Base-by-base conservation (phyloP, 2,113 vertebrate species). In the Paraplagusia blochii region DNA sequence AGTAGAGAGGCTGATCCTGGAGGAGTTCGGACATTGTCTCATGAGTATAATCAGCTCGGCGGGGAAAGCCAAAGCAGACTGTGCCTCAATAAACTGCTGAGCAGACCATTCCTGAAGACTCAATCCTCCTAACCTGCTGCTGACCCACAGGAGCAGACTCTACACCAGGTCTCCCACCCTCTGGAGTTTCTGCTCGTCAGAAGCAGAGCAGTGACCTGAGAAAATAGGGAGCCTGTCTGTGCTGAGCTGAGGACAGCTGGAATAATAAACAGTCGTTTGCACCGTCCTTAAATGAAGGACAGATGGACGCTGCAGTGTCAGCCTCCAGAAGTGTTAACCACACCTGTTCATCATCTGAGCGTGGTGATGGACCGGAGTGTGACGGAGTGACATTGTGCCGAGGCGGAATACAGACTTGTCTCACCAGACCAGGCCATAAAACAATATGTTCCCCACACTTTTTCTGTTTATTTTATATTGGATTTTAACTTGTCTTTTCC, bases 1-100 rank as follows among this genome's bases (percentile, higher is more conserved):
- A 0, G 95, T 96, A 0, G 97, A 99, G 76, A 85, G 93, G 58
- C 88, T 97, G 90, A 93, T 99, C 77, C 90, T 99, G 77, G 96
- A 99, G 82, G 97, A 99, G 81, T 99, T 98, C n/a, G 95, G 96
- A 65, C 93, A 94, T 70, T 99, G 97, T 56, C 90, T 99, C 73
- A 95, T 95, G 94, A 94, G 94, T 46, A 95, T 99, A 53, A 98
- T 99, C 82, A 95, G 87, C 88, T 97, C 95, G 1, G 96, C 97
- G 2, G 94, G 93, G 59, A 98, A 98, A 85, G 95, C 94, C 51
- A 98, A 95, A 89, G 90, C 92, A 57, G 96, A 97, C 89, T 91
- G 92, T 73, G 86, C 93, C 80, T 89, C 93, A 69, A 94, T 96
- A 87, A 96, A 94, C 86, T 95, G 95, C 89, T 98, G 89, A 91